These are phyloP conservation scores for Zophobas atratus DNA, from an alignment of 1,140 invertebrate species.

Conservation along the genomic window DNA sequence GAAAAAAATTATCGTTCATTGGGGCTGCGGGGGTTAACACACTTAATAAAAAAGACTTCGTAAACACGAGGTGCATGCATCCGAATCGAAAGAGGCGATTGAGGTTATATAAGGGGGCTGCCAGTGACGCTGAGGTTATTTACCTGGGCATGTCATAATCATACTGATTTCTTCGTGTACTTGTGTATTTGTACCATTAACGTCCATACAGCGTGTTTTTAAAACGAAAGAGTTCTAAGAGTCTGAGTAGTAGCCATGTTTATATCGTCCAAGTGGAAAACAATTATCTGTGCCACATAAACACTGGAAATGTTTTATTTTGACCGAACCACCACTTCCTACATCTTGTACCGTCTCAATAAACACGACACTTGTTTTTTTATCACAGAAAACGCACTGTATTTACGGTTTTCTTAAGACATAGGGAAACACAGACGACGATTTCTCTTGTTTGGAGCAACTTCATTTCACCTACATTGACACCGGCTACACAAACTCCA, in stretches of 20 bases:
- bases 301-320: slow-evolving; percentile 46
- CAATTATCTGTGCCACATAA: slow-evolving; percentile 62
- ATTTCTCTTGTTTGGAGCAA: slow-evolving; percentile 58
- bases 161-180: slow-evolving; percentile 54
- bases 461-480: slow-evolving; percentile 61
- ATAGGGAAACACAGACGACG: slow-evolving; percentile 44
- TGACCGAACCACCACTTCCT: slow-evolving; percentile 16
- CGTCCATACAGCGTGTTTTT: slow-evolving; percentile 56
- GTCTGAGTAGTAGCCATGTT: slow-evolving; percentile 64
- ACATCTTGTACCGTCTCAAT: slow-evolving; percentile 12
- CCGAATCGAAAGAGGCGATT: slow-evolving; percentile 19
- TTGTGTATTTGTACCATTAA: slow-evolving; percentile 49
- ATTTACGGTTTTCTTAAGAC: slow-evolving; percentile 7
- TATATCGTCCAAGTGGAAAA: slow-evolving; percentile 61
- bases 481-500: slow-evolving; percentile 49
- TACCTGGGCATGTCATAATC: slow-evolving; percentile 60
- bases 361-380: background rate
- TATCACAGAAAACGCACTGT: background rate
- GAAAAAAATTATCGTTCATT: too few relatives aligned
- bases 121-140: slow-evolving; percentile 30
- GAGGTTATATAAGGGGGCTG: slow-evolving; percentile 42
- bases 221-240: slow-evolving; percentile 40
- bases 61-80: slow-evolving; percentile 28
- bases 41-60: slow-evolving; percentile 6
- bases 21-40: background rate